Evolutionary conservation across 2,888 invertebrate genomes (phyloP).

Genomic region (Abrostola tripartita): DNA sequence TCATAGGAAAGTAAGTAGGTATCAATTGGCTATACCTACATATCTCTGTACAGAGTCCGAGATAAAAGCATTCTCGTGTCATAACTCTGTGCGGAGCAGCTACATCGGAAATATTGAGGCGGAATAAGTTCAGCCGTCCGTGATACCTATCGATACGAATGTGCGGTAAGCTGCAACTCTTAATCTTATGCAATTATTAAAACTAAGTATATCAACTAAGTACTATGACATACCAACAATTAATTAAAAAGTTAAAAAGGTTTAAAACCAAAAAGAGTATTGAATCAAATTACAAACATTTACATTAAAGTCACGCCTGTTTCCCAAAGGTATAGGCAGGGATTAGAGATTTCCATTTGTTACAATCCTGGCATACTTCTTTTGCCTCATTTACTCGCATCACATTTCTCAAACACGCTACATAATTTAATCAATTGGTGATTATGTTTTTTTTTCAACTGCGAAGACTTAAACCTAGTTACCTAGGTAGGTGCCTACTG

Average conservation of each 20-base stretch:
- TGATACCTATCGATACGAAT: conserved; percentile 30
- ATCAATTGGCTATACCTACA: conserved; percentile 20
- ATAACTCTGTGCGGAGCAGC: conserved; percentile 63
- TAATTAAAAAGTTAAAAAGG: too few species aligned
- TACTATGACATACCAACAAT: not conserved
- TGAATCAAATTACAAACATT: too few species aligned
- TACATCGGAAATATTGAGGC: conserved; percentile 64
- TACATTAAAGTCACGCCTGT: too few species aligned
- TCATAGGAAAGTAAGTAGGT: conserved; percentile 1
- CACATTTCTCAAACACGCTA: too few species aligned
- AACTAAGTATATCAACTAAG: too few species aligned
- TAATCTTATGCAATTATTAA: conserved; percentile 22
- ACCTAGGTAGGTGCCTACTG: not conserved
- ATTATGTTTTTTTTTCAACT: too few species aligned
- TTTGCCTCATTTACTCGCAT: too few species aligned
- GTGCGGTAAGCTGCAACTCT: conserved; percentile 24
- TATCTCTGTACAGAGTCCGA: conserved; percentile 58
- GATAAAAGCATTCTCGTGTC: conserved; percentile 79
- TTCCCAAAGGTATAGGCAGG: too few species aligned
- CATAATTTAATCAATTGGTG: too few species aligned
- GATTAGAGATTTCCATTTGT: too few species aligned
- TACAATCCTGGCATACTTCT: too few species aligned
- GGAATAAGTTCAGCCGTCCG: conserved; percentile 45
- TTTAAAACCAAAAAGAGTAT: too few species aligned
- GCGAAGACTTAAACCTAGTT: not conserved